These are phyloP conservation scores for Clinocottus analis DNA, from an alignment of 2,113 vertebrate genomes.

Conservation along the genomic window DNA sequence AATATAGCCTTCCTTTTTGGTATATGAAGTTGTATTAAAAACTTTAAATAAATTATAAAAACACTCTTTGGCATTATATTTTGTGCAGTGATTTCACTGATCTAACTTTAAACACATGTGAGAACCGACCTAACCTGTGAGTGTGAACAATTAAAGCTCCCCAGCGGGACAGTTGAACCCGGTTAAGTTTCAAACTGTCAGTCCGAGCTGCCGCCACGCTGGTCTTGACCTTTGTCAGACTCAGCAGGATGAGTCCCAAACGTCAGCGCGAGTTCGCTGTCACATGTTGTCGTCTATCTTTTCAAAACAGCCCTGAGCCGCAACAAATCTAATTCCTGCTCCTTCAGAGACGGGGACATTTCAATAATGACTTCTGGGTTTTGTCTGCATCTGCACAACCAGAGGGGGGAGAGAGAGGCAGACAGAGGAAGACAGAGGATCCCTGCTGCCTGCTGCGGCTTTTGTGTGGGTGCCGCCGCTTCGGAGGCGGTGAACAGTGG, in stretches of 20 bases:
- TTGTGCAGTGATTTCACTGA: neutral
- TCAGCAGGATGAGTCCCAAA: conserved; percentile 30
- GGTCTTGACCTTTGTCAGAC: conserved; percentile 63
- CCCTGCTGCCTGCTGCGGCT: conserved; percentile 69
- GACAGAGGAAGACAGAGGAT: conserved; percentile 33
- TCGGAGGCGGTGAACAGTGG: conserved; percentile 63
- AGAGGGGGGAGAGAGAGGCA: conserved; percentile 33
- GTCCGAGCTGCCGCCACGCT: conserved; percentile 20
- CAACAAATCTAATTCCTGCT: conserved; percentile 78
- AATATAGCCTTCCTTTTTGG: neutral
- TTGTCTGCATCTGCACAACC: conserved; percentile 70
- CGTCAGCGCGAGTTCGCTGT: conserved; percentile 42
- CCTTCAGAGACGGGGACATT: conserved; percentile 72
- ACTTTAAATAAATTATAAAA: no score
- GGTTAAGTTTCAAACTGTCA: neutral
- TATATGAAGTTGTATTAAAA: neutral
- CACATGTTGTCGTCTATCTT: conserved; percentile 57
- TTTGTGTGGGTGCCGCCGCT: conserved; percentile 75
- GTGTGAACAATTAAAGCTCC: neutral
- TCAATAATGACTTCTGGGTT: conserved; percentile 80
- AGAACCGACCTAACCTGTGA: neutral
- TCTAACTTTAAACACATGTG: neutral
- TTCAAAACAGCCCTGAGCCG: conserved; percentile 65
- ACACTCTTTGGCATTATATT: neutral
- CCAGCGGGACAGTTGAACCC: neutral